Conservation (phyloP, 2,888 invertebrate species). For the Carpatolechia fugitivella region DNA sequence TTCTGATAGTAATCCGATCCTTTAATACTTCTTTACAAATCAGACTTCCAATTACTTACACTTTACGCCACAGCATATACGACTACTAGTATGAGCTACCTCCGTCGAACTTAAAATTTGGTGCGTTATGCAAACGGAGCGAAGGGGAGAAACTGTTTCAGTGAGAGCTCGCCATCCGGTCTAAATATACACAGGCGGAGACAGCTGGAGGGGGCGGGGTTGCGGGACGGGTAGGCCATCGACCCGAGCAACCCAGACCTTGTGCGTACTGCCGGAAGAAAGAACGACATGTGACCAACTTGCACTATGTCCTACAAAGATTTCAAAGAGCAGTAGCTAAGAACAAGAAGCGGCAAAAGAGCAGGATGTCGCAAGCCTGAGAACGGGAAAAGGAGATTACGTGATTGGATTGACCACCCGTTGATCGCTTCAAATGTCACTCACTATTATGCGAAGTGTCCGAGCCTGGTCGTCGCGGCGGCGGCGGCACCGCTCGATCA, state of each 20-base stretch:
- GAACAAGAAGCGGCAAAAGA: constrained; percentile 12
- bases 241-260: constrained; percentile 70
- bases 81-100: no score
- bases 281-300: constrained; percentile 37
- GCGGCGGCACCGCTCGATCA: constrained; percentile 5
- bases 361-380: constrained; percentile 22
- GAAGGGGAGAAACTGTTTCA: constrained; percentile 69
- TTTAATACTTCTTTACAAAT: no score
- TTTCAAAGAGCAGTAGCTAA: no score
- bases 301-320: constrained; percentile 32
- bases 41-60: no score
- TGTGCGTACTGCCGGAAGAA: constrained; percentile 58
- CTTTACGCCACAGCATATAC: no score
- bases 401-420: constrained; percentile 17
- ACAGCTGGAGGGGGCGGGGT: constrained; percentile 49
- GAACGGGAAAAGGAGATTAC: constrained; percentile 49
- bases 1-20: no score
- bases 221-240: constrained; percentile 46
- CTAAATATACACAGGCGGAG: constrained; percentile 69
- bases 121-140: constrained; percentile 59
- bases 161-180: constrained; percentile 65
- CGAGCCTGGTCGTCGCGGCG: background rate
- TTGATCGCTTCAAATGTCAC: background rate
- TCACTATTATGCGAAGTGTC: background rate
- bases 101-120: no score